A percentile compares a stretch with the other conserved stretches of the same genome.
phyloP scores from a whole-genome alignment of 2,888 invertebrate genomes.

The Cepaea hortensis region DNA sequence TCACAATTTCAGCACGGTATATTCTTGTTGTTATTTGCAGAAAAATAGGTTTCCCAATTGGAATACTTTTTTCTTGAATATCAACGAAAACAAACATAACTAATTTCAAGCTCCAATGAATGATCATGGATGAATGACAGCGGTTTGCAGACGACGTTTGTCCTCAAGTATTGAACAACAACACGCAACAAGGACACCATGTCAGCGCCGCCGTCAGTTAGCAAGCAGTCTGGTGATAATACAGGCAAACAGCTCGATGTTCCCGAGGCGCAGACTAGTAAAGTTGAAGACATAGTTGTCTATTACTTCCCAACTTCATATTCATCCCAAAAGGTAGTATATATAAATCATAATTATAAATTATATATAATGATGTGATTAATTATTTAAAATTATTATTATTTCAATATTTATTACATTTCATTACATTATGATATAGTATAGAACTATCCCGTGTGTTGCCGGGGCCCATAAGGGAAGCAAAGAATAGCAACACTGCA shows the following conservation, averaged over 20 bases:
- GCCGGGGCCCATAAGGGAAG: no score
- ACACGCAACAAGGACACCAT: background rate
- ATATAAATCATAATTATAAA: background rate
- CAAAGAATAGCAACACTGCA: no score
- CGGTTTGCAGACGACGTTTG: background rate
- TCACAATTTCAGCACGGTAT: no score
- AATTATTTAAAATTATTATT: background rate
- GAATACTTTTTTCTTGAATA: no score
- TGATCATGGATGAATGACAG: slow-evolving; percentile 23
- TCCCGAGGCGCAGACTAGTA: background rate
- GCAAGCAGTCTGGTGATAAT: background rate
- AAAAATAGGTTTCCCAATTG: no score
- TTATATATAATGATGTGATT: background rate
- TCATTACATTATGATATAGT: no score
- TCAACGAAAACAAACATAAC: no score
- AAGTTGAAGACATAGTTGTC: slow-evolving; percentile 35
- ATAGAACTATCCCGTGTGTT: no score
- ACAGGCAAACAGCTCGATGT: background rate
- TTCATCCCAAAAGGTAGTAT: slow-evolving; percentile 68
- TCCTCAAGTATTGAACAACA: background rate
- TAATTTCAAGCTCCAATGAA: background rate
- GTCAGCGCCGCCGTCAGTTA: background rate
- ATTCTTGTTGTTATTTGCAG: no score
- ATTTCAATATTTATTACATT: no score
- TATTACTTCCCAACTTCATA: slow-evolving; percentile 70